Percentiles rank a stretch among this genome's conserved stretches.
These are phyloP conservation scores for Takifugu ocellatus DNA, from an alignment of 2,797 vertebrate genomes.

Conservation along the genomic window DNA sequence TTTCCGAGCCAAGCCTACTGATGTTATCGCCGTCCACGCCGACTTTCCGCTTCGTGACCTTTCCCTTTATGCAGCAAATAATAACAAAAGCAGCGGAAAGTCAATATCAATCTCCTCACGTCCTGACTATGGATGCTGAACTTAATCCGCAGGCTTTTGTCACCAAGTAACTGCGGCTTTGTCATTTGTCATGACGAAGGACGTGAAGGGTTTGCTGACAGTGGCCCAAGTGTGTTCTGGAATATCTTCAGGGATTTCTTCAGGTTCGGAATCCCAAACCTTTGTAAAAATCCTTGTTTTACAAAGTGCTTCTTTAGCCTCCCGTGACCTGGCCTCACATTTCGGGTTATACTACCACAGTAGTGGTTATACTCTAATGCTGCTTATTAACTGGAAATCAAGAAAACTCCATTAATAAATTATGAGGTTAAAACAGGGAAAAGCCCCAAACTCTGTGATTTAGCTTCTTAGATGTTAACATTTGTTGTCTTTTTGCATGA, in stretches of 20 bases:
- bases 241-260: background rate
- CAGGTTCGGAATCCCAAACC: no score
- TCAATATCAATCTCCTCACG: conserved; percentile 46
- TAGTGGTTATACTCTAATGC: no score
- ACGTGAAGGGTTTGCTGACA: conserved; percentile 5
- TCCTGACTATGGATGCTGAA: conserved; percentile 45
- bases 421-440: background rate
- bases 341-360: no score
- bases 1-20: conserved; percentile 57
- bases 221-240: background rate
- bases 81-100: conserved; percentile 50
- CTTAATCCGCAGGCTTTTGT: conserved; percentile 60
- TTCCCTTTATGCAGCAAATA: conserved; percentile 51
- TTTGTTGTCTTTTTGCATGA: background rate
- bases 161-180: conserved; percentile 53
- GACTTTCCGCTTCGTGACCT: conserved; percentile 44
- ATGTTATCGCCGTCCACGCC: conserved; percentile 67
- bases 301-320: background rate
- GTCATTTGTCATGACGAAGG: conserved; percentile 42
- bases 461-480: background rate
- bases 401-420: no score
- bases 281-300: background rate
- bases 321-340: no score
- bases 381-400: no score
- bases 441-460: background rate